Conservation (phyloP, 1,140 invertebrate species). For the Solenopsis fugax region DNA sequence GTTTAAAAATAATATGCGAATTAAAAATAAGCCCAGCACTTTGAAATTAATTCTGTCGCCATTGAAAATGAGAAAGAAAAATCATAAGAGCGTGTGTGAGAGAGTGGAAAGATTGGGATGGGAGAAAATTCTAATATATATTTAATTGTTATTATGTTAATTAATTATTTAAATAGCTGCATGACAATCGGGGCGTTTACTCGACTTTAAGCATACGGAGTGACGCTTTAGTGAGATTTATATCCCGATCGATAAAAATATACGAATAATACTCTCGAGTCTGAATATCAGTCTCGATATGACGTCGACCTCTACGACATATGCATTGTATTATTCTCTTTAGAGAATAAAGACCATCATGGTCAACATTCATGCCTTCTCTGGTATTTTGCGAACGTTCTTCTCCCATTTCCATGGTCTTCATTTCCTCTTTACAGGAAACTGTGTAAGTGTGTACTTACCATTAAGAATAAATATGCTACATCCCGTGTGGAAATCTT, state of each 20-base stretch:
- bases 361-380: constrained; percentile 16
- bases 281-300: constrained; percentile 28
- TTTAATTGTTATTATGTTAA: constrained; percentile 76
- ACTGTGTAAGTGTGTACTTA: background rate
- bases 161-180: constrained; percentile 73
- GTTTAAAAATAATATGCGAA: background rate
- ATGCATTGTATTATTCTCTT: constrained; percentile 69
- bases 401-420: background rate
- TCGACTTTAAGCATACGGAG: constrained; percentile 31
- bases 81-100: constrained; percentile 12
- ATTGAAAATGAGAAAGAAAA: constrained; percentile 31
- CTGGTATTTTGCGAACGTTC: background rate
- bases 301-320: constrained; percentile 56
- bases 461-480: background rate
- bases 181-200: constrained; percentile 6
- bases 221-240: constrained; percentile 43
- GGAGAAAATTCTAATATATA: constrained; percentile 76
- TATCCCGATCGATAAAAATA: constrained; percentile 40
- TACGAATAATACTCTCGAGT: constrained; percentile 13
- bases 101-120: constrained; percentile 40
- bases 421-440: background rate
- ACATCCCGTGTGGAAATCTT: too few relatives aligned
- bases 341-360: constrained; percentile 68
- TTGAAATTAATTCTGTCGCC: constrained; percentile 40
- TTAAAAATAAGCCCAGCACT: constrained; percentile 8